Conservation (phyloP, 2,797 vertebrate genomes). For the Gobionotothen gibberifrons region DNA sequence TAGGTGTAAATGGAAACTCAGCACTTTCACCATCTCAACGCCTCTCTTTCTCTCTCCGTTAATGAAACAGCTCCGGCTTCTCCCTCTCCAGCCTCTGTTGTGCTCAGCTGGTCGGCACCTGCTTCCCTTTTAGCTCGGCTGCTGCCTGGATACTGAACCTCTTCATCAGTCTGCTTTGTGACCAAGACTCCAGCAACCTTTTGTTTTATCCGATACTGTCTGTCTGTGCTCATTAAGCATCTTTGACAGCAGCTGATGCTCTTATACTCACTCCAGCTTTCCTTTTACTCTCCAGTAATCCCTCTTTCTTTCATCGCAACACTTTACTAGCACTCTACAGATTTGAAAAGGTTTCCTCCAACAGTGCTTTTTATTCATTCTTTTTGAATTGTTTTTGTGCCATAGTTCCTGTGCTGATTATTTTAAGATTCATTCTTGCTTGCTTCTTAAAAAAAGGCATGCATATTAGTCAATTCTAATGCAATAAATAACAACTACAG, state of each 20-base stretch:
- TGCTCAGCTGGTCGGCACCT: slow-evolving; percentile 44
- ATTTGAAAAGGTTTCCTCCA: background rate
- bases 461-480: background rate
- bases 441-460: background rate
- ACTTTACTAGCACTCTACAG: background rate
- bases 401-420: background rate
- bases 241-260: slow-evolving; percentile 38
- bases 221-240: slow-evolving; percentile 43
- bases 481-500: background rate
- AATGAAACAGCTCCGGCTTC: slow-evolving; percentile 12
- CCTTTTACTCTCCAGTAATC: background rate
- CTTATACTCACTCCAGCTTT: slow-evolving; percentile 11
- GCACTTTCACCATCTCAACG: background rate
- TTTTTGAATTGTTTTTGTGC: background rate
- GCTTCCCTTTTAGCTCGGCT: slow-evolving; percentile 39
- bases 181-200: slow-evolving; percentile 46
- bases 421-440: background rate
- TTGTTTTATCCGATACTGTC: slow-evolving; percentile 38
- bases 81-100: slow-evolving; percentile 3
- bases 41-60: background rate
- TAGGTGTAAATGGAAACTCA: background rate
- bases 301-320: background rate
- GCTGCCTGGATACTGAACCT: slow-evolving; percentile 64
- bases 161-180: slow-evolving; percentile 58
- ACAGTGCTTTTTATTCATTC: background rate